These are phyloP conservation scores for Drosophila anomalata DNA, from an alignment of 2,888 invertebrate species.

Conservation along the genomic window DNA sequence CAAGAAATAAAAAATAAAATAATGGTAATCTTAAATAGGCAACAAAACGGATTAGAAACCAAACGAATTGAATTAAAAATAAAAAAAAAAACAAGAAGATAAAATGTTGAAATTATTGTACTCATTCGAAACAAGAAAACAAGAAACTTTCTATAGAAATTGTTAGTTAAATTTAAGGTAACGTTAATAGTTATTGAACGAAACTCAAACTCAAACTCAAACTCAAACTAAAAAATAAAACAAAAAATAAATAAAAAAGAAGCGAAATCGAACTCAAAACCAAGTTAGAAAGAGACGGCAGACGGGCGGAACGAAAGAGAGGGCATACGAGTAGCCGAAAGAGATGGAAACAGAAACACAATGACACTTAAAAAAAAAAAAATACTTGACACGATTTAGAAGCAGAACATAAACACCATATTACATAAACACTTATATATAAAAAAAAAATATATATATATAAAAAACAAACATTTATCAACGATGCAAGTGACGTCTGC, in stretches of 20 bases:
- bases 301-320: slow-evolving; percentile 9
- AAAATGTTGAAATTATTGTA: slow-evolving; percentile 58
- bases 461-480: slow-evolving; percentile 58
- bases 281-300: slow-evolving; percentile 18
- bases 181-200: slow-evolving; percentile 48
- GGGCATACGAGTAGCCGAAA: not conserved
- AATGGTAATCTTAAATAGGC: not conserved
- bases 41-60: slow-evolving; percentile 7
- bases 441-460: not conserved
- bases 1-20: not conserved
- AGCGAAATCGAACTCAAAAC: slow-evolving; percentile 32
- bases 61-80: slow-evolving; percentile 21
- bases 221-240: slow-evolving; percentile 11
- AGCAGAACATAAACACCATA: slow-evolving; percentile 11
- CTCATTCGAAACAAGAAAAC: slow-evolving; percentile 36
- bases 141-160: slow-evolving; percentile 54
- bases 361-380: not conserved
- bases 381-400: not conserved
- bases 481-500: slow-evolving; percentile 78
- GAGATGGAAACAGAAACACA: slow-evolving; percentile 2
- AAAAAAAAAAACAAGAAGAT: slow-evolving; percentile 8
- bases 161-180: slow-evolving; percentile 59
- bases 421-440: slow-evolving; percentile 14
- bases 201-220: slow-evolving; percentile 28
- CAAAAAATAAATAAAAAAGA: not conserved